These are phyloP conservation scores for Melanotaenia boesemani DNA, from an alignment of 2,797 vertebrate genomes.

Conservation along the genomic window DNA sequence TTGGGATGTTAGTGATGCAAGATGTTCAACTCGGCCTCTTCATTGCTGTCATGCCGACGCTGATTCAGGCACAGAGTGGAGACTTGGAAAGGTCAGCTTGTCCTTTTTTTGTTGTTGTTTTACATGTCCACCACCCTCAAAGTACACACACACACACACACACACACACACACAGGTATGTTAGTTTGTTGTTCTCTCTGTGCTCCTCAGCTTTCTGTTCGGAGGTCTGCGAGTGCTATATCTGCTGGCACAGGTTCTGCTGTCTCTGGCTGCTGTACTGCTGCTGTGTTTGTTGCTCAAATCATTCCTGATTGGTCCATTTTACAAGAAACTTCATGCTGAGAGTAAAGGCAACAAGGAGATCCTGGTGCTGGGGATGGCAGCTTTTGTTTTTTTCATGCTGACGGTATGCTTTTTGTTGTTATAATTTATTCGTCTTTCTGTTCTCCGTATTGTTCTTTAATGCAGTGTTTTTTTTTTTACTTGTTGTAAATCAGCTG, in stretches of 20 bases:
- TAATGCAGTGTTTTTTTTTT: neutral
- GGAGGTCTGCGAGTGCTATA: constrained; percentile 87
- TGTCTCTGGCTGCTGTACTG: constrained; percentile 90
- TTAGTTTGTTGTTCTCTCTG: constrained; percentile 24
- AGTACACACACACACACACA: too few relatives aligned
- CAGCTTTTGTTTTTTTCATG: constrained; percentile 96
- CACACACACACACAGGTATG: neutral
- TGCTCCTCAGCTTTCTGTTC: constrained; percentile 84
- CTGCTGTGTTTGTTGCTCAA: constrained; percentile 89
- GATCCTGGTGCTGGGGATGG: constrained; percentile 92
- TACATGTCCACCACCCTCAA: neutral
- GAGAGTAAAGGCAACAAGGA: constrained; percentile 97
- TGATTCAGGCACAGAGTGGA: constrained; percentile 90
- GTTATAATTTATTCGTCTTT: neutral
- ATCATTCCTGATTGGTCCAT: constrained; percentile 91
- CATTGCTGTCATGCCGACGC: constrained; percentile 93
- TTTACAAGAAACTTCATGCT: constrained; percentile 91
- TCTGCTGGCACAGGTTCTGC: constrained; percentile 89
- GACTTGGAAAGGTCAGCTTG: constrained; percentile 85
- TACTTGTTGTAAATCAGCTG: neutral
- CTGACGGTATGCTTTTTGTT: constrained; percentile 83
- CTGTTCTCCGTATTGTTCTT: neutral
- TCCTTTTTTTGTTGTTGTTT: neutral
- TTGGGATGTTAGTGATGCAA: constrained; percentile 97
- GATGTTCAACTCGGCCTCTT: constrained; percentile 99